Base-by-base conservation (phyloP, 2,113 vertebrate genomes). In the Pholis gunnellus region DNA sequence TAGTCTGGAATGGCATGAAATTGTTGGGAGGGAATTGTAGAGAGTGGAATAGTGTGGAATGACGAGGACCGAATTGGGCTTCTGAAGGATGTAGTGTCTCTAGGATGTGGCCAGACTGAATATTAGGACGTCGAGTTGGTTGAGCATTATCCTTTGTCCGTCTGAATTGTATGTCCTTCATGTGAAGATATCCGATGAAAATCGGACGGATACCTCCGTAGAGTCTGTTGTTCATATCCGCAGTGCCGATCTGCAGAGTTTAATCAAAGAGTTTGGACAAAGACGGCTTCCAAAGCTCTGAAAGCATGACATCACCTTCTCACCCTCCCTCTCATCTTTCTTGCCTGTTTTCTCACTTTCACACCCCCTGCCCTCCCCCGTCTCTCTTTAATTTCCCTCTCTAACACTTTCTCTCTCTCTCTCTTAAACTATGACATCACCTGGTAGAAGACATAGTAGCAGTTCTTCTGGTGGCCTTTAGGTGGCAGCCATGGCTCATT, bases 401-500 rank as follows among this genome's bases (percentile, higher is more conserved):
- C 80, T 29, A 81, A 92, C 77, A 72, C 31, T 31, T 31, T 34
- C 5, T 6, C 79, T 56, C 20, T 76, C 34, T 59, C 83, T 80
- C 72, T 81, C 66, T 75, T n/a, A 86, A 93, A 91, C 83, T 86
- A 92, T 88, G 92, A 94, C 87, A 85, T 91, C 91, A 93, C 88
- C 89, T 79, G 34, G 34, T 83, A 63, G 67, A 46, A 73, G 46
- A 11, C 56, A 52, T 90, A 78, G 89, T 92, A 93, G 88, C 60
- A 90, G 69, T 93, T 79, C 72, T 27, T 15, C 0, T 8, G 1
- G 4, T 48, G 59, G 36, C 78, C 95, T 77, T 38, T 83, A 89
- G 94, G 88, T 92, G 95, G 92, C 93, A 94, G 79, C 87, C 79
- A 95, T 91, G 48, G 38, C 87, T 83, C 75, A 75, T 18, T 44